Conservation (phyloP, 92 coral and sea anemone species). For the Virgularia gustaviana region DNA sequence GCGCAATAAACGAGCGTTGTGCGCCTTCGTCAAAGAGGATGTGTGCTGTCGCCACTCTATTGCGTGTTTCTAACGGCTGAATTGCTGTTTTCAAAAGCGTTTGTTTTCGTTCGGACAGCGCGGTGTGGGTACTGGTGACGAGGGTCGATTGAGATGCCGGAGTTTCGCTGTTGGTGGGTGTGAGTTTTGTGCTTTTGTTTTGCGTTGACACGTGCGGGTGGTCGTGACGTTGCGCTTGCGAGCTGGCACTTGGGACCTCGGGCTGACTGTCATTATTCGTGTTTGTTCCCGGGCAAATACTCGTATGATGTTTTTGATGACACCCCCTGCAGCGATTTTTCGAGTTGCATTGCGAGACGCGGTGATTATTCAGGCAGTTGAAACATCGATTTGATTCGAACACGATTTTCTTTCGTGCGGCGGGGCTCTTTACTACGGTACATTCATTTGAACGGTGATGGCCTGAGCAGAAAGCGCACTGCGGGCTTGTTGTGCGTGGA, state of each 20-base stretch:
- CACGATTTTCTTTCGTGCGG: neutral
- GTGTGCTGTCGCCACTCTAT: neutral
- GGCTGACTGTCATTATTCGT: neutral
- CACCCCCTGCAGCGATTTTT: conserved; percentile 1
- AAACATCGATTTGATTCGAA: neutral
- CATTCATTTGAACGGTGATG: neutral
- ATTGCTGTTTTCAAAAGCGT: conserved; percentile 22
- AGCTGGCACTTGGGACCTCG: too few species aligned
- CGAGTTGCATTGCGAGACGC: neutral
- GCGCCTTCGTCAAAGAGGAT: conserved; percentile 52
- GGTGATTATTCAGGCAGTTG: neutral
- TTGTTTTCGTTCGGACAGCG: neutral
- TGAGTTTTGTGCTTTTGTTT: neutral
- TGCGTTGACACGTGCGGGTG: neutral
- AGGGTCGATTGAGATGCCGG: neutral
- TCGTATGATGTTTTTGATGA: conserved; percentile 8
- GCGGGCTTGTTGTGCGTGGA: neutral
- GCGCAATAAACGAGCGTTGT: conserved; percentile 46
- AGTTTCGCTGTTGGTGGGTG: neutral
- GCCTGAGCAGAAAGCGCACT: conserved; percentile 1
- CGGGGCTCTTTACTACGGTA: neutral
- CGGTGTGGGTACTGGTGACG: conserved; percentile 8
- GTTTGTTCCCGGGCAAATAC: neutral
- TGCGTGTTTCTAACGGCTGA: neutral
- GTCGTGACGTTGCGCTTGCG: neutral